Evolutionary conservation across 2,797 vertebrate species (phyloP).

Genomic region (Neosalanx taihuensis): DNA sequence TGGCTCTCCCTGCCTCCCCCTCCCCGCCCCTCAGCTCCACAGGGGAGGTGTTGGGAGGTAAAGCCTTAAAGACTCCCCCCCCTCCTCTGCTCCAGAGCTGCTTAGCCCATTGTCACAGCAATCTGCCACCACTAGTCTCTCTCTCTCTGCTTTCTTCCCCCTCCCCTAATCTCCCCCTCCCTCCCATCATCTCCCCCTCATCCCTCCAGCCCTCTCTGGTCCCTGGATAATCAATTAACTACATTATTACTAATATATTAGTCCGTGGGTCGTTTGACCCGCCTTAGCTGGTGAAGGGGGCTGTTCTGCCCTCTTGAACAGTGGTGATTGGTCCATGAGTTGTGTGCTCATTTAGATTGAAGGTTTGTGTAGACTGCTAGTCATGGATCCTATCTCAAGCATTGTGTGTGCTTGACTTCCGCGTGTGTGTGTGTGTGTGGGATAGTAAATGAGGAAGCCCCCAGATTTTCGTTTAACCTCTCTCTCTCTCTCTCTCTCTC

Average conservation of each 20-base stretch:
- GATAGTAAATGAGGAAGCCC: no score
- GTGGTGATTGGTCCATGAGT: neutral
- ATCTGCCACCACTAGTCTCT: conserved; percentile 81
- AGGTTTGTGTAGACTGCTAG: neutral
- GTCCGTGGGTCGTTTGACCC: conserved; percentile 70
- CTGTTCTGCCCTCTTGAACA: conserved; percentile 28
- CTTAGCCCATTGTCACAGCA: conserved; percentile 90
- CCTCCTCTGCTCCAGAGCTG: conserved; percentile 78
- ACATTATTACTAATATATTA: conserved; percentile 88
- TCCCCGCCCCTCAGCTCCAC: conserved; percentile 65
- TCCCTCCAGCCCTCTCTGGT: conserved; percentile 76
- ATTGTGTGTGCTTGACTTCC: no score
- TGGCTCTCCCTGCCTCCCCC: conserved; percentile 22
- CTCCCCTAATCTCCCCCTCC: conserved; percentile 21
- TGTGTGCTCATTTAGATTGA: neutral
- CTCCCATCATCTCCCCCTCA: conserved; percentile 17
- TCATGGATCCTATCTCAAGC: no score
- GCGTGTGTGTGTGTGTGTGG: no score
- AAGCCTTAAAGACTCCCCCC: conserved; percentile 89
- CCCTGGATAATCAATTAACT: conserved; percentile 83
- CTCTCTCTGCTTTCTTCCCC: conserved; percentile 27
- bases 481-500: no score
- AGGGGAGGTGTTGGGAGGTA: conserved; percentile 91
- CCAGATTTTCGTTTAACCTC: no score
- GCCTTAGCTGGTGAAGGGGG: conserved; percentile 31